These are phyloP conservation scores for Spicauda simplicius DNA, from an alignment of 2,888 invertebrate genomes.

Conservation along the genomic window DNA sequence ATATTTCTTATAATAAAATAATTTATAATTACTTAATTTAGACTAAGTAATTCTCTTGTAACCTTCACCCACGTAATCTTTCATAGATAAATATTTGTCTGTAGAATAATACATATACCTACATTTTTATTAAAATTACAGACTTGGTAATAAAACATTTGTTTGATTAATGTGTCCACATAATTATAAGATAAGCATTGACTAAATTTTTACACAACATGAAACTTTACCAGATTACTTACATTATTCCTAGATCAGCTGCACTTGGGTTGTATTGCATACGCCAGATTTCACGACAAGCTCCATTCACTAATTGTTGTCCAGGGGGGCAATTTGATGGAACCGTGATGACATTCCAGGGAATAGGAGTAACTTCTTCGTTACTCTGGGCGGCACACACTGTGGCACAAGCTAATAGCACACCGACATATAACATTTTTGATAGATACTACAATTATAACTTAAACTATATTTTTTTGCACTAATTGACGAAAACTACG, in stretches of 20 bases:
- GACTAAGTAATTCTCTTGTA: not conserved
- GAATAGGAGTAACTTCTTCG: not conserved
- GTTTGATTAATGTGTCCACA: not conserved
- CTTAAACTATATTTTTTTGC: not conserved
- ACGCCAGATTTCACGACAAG: constrained; percentile 54
- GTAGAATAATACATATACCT: not conserved
- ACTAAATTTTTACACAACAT: not conserved
- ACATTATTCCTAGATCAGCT: constrained; percentile 19
- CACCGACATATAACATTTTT: constrained; percentile 4
- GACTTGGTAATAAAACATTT: not conserved
- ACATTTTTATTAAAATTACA: not conserved
- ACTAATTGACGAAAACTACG: constrained; percentile 1
- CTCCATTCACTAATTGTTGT: constrained; percentile 50
- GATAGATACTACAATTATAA: not conserved
- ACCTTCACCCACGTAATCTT: constrained; percentile 1
- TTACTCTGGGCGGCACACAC: constrained; percentile 6
- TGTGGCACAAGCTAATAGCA: constrained; percentile 11
- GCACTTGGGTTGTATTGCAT: constrained; percentile 41
- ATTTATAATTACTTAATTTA: too few relatives aligned
- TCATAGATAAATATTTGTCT: not conserved
- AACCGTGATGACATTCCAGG: constrained; percentile 46
- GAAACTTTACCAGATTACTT: not conserved
- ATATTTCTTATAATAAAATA: too few relatives aligned
- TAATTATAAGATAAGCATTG: not conserved
- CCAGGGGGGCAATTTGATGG: constrained; percentile 48